These are phyloP conservation scores for Scaptomyza pallida DNA, from an alignment of 1,140 invertebrate genomes.

Conservation along the genomic window DNA sequence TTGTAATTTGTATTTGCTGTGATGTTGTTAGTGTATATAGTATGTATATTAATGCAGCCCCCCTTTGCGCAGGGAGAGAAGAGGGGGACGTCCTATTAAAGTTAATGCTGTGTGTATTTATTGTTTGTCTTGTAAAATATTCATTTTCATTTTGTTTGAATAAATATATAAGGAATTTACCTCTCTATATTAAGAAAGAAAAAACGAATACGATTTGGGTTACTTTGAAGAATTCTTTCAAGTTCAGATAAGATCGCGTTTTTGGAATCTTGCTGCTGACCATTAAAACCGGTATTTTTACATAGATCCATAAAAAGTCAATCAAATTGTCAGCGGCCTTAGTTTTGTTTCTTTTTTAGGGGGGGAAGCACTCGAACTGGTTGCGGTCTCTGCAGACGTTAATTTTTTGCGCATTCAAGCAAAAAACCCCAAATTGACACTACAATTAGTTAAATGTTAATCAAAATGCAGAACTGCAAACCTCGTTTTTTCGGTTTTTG, in stretches of 20 bases:
- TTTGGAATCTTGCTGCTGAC: background rate
- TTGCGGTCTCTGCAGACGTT: conserved; percentile 53
- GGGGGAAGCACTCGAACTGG: conserved; percentile 45
- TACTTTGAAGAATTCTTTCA: background rate
- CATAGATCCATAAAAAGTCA: conserved; percentile 9
- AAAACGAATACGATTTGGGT: background rate
- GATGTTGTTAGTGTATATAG: conserved; percentile 41
- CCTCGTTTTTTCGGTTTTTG: conserved; percentile 5
- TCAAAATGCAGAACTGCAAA: conserved; percentile 56
- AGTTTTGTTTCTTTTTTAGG: conserved; percentile 4
- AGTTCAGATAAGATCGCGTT: background rate
- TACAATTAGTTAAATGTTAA: conserved; percentile 59
- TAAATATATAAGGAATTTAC: conserved; percentile 9
- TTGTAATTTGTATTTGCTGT: conserved; percentile 73
- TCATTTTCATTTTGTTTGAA: conserved; percentile 3
- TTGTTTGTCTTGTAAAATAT: conserved; percentile 36
- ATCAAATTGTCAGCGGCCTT: conserved; percentile 39
- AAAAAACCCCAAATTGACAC: conserved; percentile 55
- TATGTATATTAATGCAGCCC: conserved; percentile 21
- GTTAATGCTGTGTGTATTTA: conserved; percentile 70
- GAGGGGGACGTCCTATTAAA: conserved; percentile 64
- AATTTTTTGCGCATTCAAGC: conserved; percentile 46
- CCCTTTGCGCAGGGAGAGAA: background rate
- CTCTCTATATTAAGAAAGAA: background rate
- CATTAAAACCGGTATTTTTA: conserved; percentile 23